Evolutionary conservation across 2,113 vertebrate species (phyloP), one percentile per base, ranked within the genome.

Genomic region (Eclectus roratus): DNA sequence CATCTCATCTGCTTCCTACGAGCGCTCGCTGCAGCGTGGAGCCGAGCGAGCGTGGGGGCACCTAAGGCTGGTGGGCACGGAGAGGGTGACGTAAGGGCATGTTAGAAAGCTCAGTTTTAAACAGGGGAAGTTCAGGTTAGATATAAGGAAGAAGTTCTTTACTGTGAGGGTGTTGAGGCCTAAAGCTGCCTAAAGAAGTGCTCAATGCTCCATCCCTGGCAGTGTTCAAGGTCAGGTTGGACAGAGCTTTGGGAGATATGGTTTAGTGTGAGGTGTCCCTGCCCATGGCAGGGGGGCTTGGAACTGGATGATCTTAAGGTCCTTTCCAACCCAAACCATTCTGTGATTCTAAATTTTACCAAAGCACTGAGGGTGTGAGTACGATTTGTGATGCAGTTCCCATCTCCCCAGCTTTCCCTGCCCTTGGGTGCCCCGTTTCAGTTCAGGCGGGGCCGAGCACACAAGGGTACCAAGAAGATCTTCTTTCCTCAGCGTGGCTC

Each of bases 31-130:
- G 86, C 65, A 41, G 21, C 2, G 20, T 43, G 77, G 72, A 80
- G 60, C 0, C 0, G 25, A 85, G 72, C 53, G 31, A 93, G 70
- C 0, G 0, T 5, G 7, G 65, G 14, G 66, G 37, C 1, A 0
- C 1, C 1, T 53, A 47, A 10, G 4, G 0, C 17, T 1, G 8
- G 50, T 63, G 85, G 78, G 76, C 61, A 49, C 0, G 2, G 65
- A 58, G 65, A 65, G 11, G 52, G 24, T 70, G 73, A 55, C 37
- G 13, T 0, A 14, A 61, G 19, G 25, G 19, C 31, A 50, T 1
- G 1, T 24, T 0, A 0, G 65, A 47, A 79, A 71, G 28, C 0
- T 1, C 8, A 3, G 74, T 50, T 70, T 56, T 24, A 47, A 21
- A 56, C 27, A 76, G 35, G 18, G 23, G 9, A 64, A 76, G 74